Evolutionary conservation across 2,888 invertebrate species (phyloP), one percentile per base, ranked within the genome.

Genomic region (Acrobasis suavella): DNA sequence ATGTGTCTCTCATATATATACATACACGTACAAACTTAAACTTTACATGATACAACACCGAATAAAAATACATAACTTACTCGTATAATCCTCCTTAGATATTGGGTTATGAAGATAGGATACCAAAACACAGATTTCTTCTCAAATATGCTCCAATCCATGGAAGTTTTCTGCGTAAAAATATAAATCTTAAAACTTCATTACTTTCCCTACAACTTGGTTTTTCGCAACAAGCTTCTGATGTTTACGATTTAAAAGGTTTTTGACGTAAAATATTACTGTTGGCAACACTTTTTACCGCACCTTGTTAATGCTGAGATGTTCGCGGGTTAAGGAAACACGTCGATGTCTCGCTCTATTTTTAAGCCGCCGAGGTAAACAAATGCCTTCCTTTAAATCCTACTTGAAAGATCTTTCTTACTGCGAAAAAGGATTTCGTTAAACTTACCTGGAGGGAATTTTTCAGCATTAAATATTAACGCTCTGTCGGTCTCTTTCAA

Each of bases 221-320:
- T 82, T 86, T 86, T 85, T 82, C 74, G 76, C 80, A 77, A 80
- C 82, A 78, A 77, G 77, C 75, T 80, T 76, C 76, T 81, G 82
- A 86, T 87, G 87, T 87, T 89, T 89, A 87, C 88, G 84, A 87
- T 88, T 89, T 89, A 88, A 89, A 89, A 89, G 88, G 87, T 85
- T 89, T 86, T 77, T 78, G 86, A 86, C 86, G 83, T 89, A 86
- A 89, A 87, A 86, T 87, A 88, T 89, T 85, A 81, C 83, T 78
- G 81, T 82, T 83, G 81, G 78, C 75, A 79, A 81, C 80, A 86
- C 80, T 85, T 88, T 76, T 74, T 73, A 72, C 71, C 67, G 68
- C 64, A 64, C 69, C 67, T 69, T 69, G 67, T 73, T 76, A 76
- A 80, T 78, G 80, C 78, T 72, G 68, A 76, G 77, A 75, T 75